Conservation (phyloP, 2,797 vertebrate species). For the Enteromius trimaculatus region DNA sequence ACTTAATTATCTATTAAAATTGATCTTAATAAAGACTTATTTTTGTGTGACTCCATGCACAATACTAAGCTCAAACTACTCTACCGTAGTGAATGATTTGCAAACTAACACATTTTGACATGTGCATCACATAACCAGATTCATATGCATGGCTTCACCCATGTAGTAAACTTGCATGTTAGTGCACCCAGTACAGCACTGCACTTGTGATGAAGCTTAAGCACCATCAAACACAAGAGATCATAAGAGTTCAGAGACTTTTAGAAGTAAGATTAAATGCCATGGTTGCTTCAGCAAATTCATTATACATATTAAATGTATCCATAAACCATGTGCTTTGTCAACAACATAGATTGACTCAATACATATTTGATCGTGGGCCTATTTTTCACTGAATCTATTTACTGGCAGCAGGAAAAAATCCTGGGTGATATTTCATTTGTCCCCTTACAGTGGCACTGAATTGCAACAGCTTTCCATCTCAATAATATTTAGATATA, state of each 20-base stretch:
- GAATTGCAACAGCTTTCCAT: background rate
- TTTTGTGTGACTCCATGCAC: no score
- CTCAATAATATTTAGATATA: background rate
- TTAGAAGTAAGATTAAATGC: background rate
- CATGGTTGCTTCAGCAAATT: background rate
- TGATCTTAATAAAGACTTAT: no score
- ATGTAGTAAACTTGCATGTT: background rate
- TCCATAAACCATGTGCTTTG: conserved; percentile 21
- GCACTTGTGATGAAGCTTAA: background rate
- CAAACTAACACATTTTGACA: background rate
- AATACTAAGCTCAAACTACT: background rate
- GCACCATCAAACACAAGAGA: background rate
- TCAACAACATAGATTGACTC: conserved; percentile 4
- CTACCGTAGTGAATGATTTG: background rate
- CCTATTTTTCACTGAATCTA: conserved; percentile 17
- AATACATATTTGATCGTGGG: conserved; percentile 20
- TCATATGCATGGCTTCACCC: background rate
- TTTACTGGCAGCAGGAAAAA: background rate
- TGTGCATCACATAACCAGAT: background rate
- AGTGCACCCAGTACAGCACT: background rate
- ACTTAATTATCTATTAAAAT: no score
- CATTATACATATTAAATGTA: conserved; percentile 8
- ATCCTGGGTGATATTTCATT: conserved; percentile 1
- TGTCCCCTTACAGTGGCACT: background rate
- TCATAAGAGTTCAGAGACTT: background rate